phyloP scores from a whole-genome alignment of 2,113 vertebrate genomes.

The Chiloscyllium plagiosum region DNA sequence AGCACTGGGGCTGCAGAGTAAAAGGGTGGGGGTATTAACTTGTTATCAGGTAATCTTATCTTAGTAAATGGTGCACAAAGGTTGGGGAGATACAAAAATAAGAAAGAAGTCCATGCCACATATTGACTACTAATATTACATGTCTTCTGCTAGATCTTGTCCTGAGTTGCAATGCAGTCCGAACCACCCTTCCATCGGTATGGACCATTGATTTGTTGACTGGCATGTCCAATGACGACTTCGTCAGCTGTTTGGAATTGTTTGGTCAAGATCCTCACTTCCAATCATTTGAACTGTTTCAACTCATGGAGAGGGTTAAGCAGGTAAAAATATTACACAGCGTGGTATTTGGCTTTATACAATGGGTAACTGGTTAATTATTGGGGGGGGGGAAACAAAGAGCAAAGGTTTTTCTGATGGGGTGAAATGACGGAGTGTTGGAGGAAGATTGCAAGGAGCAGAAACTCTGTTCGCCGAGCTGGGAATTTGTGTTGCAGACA shows the following conservation, averaged over 20 bases:
- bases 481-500: too few species aligned
- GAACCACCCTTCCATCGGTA: conserved; percentile 50
- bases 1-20: not conserved
- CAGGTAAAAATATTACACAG: conserved; percentile 47
- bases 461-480: too few species aligned
- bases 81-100: not conserved
- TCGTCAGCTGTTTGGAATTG: conserved; percentile 63
- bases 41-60: not conserved
- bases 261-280: conserved; percentile 58
- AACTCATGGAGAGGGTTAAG: conserved; percentile 55
- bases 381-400: too few species aligned
- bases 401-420: not conserved
- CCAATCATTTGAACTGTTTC: conserved; percentile 48
- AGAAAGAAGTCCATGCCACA: too few species aligned
- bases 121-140: not conserved
- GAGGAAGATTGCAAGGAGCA: not conserved
- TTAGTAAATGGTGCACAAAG: not conserved
- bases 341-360: not conserved
- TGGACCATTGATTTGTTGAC: conserved; percentile 57
- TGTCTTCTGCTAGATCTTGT: conserved; percentile 39
- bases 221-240: conserved; percentile 53
- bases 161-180: conserved; percentile 56
- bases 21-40: not conserved
- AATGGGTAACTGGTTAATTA: not conserved
- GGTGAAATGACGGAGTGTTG: not conserved